Base-by-base conservation (phyloP, 2,797 vertebrate genomes). In the Numenius phaeopus region DNA sequence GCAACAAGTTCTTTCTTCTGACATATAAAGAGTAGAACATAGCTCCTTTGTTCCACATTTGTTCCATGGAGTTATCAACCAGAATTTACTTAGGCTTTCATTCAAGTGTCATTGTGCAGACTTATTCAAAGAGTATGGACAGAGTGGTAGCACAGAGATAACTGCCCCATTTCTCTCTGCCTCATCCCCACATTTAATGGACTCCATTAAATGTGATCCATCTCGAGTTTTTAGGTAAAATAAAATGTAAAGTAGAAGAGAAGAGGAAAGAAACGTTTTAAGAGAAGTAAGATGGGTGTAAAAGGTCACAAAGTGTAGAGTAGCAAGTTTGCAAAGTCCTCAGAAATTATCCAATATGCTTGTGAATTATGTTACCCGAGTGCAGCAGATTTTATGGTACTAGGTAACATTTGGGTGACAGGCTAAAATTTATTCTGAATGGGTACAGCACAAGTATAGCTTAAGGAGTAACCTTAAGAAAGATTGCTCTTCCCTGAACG, bases 81-180 rank as follows among this genome's bases (percentile, higher is more conserved):
- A 91, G 89, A 97, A 94, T 95, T 96, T 94, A 96, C 86, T 96
- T 81, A 79, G 55, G 91, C 73, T 94, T 97, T 97, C 82, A 98
- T 95, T 92, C 78, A 96, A 96, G 89, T 90, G 76, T 89, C 82
- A 91, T 92, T 97, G 57, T 96, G 89, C 23, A 17, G 86, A 90
- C 32, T 92, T 79, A 94, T 58, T 94, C 71, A 94, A 70, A 94
- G 91, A 82, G 83, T 75, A 89, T 70, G 77, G 90, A 78, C 9
- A 7, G 81, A 96, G 72, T 14, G 1, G 58, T 72, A 73, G 87
- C 83, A 62, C 73, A 82, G 92, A 95, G 79, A 71, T 94, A 96
- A 96, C 87, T 73, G 58, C 86, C 70, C 55, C 65, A 34, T 91
- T 95, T 91, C 59, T 87, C 42, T 50, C 62, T 88, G 81, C 93